Conservation (phyloP, 2,797 vertebrate species). For the Gymnoscopelus microlampas region DNA sequence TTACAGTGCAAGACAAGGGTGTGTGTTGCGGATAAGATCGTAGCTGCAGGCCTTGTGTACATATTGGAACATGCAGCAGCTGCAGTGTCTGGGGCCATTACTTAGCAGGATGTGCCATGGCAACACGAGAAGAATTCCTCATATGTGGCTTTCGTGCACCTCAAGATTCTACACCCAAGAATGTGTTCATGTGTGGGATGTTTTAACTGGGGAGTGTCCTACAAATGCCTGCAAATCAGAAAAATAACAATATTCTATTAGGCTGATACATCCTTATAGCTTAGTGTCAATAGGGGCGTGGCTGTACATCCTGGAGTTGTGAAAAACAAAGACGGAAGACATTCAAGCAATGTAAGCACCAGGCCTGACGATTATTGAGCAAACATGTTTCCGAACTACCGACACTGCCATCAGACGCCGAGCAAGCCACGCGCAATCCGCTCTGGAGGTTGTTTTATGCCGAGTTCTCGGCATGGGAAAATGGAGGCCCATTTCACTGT, state of each 20-base stretch:
- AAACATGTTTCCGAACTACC: constrained; percentile 11
- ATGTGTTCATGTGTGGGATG: background rate
- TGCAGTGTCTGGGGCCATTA: constrained; percentile 40
- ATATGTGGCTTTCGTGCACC: constrained; percentile 25
- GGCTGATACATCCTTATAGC: background rate
- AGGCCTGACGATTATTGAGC: background rate
- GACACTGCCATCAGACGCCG: constrained; percentile 9
- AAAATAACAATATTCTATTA: background rate
- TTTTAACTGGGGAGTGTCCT: background rate
- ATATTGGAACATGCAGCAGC: constrained; percentile 61
- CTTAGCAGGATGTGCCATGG: constrained; percentile 36
- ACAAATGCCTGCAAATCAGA: constrained; percentile 5
- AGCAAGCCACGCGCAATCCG: constrained; percentile 6
- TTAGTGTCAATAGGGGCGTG: constrained; percentile 30
- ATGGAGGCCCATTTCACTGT: constrained; percentile 38
- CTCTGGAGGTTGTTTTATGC: constrained; percentile 29
- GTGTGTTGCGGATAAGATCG: constrained; percentile 14
- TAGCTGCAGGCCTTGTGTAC: constrained; percentile 36
- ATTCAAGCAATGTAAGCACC: constrained; percentile 2
- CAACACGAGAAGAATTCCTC: constrained; percentile 28
- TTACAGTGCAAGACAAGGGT: constrained; percentile 24
- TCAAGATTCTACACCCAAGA: constrained; percentile 17
- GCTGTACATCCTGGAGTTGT: constrained; percentile 35
- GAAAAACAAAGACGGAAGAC: constrained; percentile 27
- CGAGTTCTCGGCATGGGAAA: constrained; percentile 26